These are phyloP conservation scores for Gastracanthus pulcherrimus DNA, from an alignment of 2,888 invertebrate species.

Conservation along the genomic window DNA sequence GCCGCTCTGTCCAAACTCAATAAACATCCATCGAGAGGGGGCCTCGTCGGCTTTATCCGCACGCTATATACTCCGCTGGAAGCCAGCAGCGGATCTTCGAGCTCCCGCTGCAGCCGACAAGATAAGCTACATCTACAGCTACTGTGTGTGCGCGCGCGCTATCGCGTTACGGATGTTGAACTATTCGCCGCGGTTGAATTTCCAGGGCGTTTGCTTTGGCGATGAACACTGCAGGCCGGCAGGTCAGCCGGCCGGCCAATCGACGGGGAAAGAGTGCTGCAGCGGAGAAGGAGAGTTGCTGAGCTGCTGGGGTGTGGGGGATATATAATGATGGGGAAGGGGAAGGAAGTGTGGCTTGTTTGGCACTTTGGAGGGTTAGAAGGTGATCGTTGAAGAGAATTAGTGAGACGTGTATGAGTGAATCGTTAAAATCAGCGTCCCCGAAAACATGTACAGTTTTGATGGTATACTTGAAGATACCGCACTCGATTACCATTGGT, in stretches of 20 bases:
- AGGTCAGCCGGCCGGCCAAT: neutral
- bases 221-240: neutral
- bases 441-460: neutral
- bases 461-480: no score
- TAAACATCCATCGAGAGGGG: slow-evolving; percentile 34
- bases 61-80: neutral
- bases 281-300: neutral
- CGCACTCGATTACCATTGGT: no score
- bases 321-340: no score
- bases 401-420: neutral
- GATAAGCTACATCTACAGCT: neutral
- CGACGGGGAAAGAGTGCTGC: neutral
- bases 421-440: neutral
- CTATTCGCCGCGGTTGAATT: slow-evolving; percentile 42
- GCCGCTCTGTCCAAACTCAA: slow-evolving; percentile 12
- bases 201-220: slow-evolving; percentile 38
- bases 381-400: no score
- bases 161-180: slow-evolving; percentile 52
- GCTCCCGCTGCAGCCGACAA: neutral
- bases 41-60: neutral
- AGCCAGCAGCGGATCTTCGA: neutral
- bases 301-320: neutral
- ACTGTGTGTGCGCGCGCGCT: neutral
- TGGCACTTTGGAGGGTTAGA: neutral
- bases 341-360: neutral